Base-by-base conservation (phyloP, 2,113 vertebrate species). In the Cercopithecus mona region DNA sequence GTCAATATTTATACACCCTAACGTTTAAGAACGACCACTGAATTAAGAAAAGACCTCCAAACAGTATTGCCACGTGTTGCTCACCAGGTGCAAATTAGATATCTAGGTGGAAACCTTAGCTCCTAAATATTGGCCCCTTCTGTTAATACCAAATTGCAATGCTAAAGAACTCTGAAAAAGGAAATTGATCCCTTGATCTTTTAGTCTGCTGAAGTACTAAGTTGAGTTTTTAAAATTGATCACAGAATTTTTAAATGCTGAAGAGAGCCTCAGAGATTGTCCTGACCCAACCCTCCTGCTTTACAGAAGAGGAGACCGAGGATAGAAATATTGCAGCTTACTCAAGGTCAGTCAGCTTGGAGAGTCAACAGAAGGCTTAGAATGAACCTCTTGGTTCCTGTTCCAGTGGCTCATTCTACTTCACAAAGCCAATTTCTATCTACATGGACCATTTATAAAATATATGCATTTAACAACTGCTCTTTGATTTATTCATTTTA, bases 31-130 rank as follows among this genome's bases (percentile, higher is more conserved):
- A 87, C 52, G 87, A 80, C 22, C n/a, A 79, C 14, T 55, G 11
- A 83, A 75, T 93, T 96, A 68, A 86, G 45, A 84, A 84, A n/a
- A 76, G 25, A 94, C 2, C 68, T 93, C 57, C 40, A 93, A 94
- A 38, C 11, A 85, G 1, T 83, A 88, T 72, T 93, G 40, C 87
- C 57, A 35, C 57, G 12, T 84, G 40, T 96, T 95, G 87, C 81
- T 93, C 78, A 68, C 30, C 35, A 93, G 32, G n/a, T 73, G 18
- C 20, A 96, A 79, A 88, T 95, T 75, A 81, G 52, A 25, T 93
- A 81, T 72, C 27, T n/a, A 92, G 6, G 35, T 90, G 8, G 35
- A 95, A 84, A 94, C 57, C 48, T 88, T 43, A 88, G 59, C 45
- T 88, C 22, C 20, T 6, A 78, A 43, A 92, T 40, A 82, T 64